Conservation (phyloP, 2,888 invertebrate species). For the Platerodrilus igneus region DNA sequence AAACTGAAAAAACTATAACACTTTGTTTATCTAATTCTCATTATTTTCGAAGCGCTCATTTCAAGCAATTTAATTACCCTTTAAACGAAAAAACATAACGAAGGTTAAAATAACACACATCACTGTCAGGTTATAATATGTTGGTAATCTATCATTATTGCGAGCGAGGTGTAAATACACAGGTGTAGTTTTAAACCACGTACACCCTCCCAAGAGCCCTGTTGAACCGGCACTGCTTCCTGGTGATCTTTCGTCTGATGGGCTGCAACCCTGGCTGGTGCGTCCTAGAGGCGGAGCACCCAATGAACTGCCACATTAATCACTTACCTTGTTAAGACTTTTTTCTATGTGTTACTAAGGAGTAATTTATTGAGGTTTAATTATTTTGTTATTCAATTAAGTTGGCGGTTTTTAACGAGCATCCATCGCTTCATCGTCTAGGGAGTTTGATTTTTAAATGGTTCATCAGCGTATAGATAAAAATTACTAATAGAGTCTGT, state of each 20-base stretch:
- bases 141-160: slow-evolving; percentile 7
- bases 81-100: too few relatives aligned
- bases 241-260: slow-evolving; percentile 33
- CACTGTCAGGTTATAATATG: too few relatives aligned
- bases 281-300: slow-evolving; percentile 38
- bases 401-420: too few relatives aligned
- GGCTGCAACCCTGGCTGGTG: slow-evolving; percentile 33
- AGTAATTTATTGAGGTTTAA: too few relatives aligned
- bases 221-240: slow-evolving; percentile 29
- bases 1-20: slow-evolving; percentile 4
- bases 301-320: slow-evolving; percentile 38
- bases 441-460: too few relatives aligned
- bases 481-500: too few relatives aligned
- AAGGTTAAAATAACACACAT: slow-evolving; percentile 1
- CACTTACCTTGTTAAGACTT: slow-evolving; percentile 43
- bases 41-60: too few relatives aligned
- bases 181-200: slow-evolving; percentile 30
- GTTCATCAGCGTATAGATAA: too few relatives aligned
- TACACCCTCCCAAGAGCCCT: slow-evolving; percentile 27
- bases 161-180: slow-evolving; percentile 6
- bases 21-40: slow-evolving; percentile 2
- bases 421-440: too few relatives aligned
- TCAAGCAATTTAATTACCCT: too few relatives aligned
- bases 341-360: too few relatives aligned
- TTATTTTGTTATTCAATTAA: too few relatives aligned